A percentile compares a stretch with the other conserved stretches of the same genome.
Evolutionary conservation across 2,797 vertebrate species (phyloP).

Genomic region (Acrocephalus scirpaceus): DNA sequence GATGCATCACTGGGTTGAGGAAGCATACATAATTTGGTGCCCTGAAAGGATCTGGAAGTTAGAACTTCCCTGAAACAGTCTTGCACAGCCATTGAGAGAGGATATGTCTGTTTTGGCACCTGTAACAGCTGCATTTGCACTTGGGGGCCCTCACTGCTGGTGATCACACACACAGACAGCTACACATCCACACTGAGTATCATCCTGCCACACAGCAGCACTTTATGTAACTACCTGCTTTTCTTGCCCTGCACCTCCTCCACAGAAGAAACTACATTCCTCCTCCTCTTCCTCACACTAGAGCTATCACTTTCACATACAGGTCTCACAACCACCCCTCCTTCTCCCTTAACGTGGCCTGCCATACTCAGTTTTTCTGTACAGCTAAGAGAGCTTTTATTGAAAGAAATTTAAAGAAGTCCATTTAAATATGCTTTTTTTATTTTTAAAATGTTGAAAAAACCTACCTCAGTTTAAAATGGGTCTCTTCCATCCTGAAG

Average conservation of each 20-base stretch:
- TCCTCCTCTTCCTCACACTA: neutral
- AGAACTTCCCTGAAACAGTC: neutral
- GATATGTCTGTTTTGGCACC: neutral
- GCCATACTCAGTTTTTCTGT: neutral
- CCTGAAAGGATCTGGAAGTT: neutral
- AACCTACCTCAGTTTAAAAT: neutral
- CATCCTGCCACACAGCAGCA: neutral
- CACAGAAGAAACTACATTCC: neutral
- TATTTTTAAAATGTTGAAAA: neutral
- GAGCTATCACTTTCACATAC: neutral
- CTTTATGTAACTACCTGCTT: neutral
- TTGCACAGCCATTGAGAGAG: neutral
- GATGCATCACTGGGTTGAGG: neutral
- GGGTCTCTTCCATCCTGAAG: neutral
- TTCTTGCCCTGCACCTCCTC: neutral
- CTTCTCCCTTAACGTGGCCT: neutral
- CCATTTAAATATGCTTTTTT: accelerated
- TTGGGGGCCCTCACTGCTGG: neutral
- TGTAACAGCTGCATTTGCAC: neutral
- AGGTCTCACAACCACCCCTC: neutral
- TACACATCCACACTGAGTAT: accelerated
- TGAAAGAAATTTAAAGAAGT: neutral
- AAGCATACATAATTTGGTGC: neutral
- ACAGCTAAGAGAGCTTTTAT: neutral
- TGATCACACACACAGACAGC: neutral